These are phyloP conservation scores for Malurus melanocephalus DNA, from an alignment of 2,113 vertebrate genomes.

Conservation along the genomic window DNA sequence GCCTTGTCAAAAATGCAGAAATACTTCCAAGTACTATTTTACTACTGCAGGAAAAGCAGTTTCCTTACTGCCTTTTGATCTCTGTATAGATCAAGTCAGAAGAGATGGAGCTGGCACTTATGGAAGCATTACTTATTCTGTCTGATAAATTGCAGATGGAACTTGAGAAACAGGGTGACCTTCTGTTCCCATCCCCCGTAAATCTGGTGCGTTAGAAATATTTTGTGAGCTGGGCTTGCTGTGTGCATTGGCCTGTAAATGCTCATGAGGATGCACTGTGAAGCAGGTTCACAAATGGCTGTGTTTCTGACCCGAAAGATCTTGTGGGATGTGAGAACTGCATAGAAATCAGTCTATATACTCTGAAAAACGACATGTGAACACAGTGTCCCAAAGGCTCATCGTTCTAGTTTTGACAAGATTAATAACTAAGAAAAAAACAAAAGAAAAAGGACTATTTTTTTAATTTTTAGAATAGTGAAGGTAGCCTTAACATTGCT, in stretches of 20 bases:
- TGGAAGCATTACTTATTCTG: not conserved
- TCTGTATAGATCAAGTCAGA: not conserved
- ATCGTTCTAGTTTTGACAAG: not conserved
- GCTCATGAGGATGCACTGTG: not conserved
- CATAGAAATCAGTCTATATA: not conserved
- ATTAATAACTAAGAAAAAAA: not conserved
- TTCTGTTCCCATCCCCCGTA: not conserved
- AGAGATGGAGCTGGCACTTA: not conserved
- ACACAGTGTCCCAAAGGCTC: not conserved
- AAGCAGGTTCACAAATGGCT: not conserved
- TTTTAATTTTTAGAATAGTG: not conserved
- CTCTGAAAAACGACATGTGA: not conserved
- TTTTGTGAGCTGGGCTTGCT: not conserved
- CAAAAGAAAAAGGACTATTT: not conserved
- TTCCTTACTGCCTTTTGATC: not conserved
- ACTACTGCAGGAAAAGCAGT: not conserved
- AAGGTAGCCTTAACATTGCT: not conserved
- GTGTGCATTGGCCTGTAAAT: not conserved
- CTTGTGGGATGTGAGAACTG: not conserved
- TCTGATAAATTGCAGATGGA: not conserved
- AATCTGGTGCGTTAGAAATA: not conserved
- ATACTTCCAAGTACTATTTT: not conserved
- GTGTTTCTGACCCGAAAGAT: not conserved
- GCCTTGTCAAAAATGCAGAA: not conserved
- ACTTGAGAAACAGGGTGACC: not conserved